Evolutionary conservation across 2,113 vertebrate genomes (phyloP).

Genomic region (Pelmatolapia mariae): DNA sequence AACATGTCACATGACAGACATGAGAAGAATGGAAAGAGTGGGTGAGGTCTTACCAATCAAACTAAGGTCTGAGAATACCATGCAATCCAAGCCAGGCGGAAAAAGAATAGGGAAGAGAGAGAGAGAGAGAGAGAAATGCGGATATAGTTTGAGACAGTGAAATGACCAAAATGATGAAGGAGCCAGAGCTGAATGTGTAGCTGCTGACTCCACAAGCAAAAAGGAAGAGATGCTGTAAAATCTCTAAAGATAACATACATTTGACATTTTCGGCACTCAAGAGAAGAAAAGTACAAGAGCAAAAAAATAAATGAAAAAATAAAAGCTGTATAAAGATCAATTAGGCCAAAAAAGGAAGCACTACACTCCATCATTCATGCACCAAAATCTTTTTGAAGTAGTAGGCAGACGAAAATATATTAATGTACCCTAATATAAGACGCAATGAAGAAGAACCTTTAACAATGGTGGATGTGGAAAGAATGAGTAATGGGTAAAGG

Average conservation of each 20-base stretch:
- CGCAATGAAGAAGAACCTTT: conserved; percentile 13
- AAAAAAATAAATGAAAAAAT: not conserved
- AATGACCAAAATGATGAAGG: conserved; percentile 53
- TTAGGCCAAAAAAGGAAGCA: conserved; percentile 16
- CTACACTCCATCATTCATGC: conserved; percentile 31
- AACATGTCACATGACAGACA: conserved; percentile 41
- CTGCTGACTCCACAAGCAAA: conserved; percentile 44
- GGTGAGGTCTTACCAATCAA: conserved; percentile 94
- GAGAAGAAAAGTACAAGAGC: conserved; percentile 6
- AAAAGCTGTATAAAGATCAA: conserved; percentile 33
- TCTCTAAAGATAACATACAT: not conserved
- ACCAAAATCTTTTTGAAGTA: not conserved
- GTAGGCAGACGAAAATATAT: not conserved
- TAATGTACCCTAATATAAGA: not conserved
- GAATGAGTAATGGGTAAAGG: conserved; percentile 4
- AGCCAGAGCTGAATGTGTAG: conserved; percentile 41
- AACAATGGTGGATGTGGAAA: not conserved
- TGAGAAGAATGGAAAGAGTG: conserved; percentile 62
- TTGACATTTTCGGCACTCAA: not conserved
- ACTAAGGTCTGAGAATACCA: conserved; percentile 96
- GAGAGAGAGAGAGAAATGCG: conserved; percentile 49
- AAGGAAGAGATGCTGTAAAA: conserved; percentile 6
- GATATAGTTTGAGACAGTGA: conserved; percentile 64
- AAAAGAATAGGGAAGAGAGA: conserved; percentile 45
- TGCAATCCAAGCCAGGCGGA: conserved; percentile 86